phyloP scores from a whole-genome alignment of 2,888 invertebrate genomes.

The Cheilosia vulpina region DNA sequence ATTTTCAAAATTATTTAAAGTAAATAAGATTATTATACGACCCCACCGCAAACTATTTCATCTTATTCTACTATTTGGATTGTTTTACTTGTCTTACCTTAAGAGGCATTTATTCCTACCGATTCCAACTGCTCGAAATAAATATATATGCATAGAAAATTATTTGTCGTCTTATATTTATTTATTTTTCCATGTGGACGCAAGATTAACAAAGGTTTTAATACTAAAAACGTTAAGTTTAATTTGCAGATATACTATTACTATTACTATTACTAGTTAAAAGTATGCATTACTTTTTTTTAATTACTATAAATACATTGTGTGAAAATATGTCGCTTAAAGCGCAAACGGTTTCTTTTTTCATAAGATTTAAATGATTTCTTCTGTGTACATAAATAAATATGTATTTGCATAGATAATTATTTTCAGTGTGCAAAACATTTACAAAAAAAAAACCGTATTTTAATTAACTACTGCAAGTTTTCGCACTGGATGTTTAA shows the following conservation, averaged over 20 bases:
- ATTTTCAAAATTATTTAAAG: too few species aligned
- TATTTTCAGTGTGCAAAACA: neutral
- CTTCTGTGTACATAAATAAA: too few species aligned
- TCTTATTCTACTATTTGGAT: neutral
- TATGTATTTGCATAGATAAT: neutral
- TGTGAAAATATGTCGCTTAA: too few species aligned
- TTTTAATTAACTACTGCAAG: neutral
- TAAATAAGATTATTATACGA: neutral
- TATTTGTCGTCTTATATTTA: neutral
- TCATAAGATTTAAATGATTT: too few species aligned
- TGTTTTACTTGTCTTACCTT: conserved; percentile 18
- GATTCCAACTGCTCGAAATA: conserved; percentile 17
- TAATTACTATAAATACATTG: neutral
- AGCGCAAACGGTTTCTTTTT: too few species aligned
- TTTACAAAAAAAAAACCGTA: too few species aligned
- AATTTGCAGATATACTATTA: neutral
- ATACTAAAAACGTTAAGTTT: conserved; percentile 6
- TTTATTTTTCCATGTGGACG: conserved; percentile 29
- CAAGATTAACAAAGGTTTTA: neutral
- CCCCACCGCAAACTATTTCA: neutral
- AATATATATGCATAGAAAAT: conserved; percentile 8
- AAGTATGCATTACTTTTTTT: neutral
- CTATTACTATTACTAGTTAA: neutral
- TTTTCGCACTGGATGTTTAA: neutral
- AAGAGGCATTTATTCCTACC: conserved; percentile 4